Evolutionary conservation across 2,113 vertebrate species (phyloP).

Genomic region (Rhea americana): DNA sequence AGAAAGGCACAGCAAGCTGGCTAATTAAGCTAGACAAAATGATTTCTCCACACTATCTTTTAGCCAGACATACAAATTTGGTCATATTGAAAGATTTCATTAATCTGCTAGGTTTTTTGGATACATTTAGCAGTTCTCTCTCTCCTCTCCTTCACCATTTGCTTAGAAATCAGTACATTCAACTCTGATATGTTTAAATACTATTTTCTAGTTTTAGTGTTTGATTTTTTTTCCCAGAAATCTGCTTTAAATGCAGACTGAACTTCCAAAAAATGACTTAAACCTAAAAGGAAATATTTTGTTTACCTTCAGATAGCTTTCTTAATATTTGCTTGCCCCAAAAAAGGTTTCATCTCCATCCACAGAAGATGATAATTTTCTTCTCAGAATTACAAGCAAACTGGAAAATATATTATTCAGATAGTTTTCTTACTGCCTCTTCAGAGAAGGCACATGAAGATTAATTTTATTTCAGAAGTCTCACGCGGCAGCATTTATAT

Average conservation of each 20-base stretch:
- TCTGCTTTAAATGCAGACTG: not conserved
- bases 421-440: not conserved
- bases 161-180: not conserved
- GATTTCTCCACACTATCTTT: not conserved
- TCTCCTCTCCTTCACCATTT: not conserved
- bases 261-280: not conserved
- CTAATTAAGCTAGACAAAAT: not conserved
- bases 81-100: not conserved
- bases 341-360: not conserved
- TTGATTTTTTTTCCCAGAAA: slow-evolving; percentile 1
- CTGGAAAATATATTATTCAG: not conserved
- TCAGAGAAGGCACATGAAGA: not conserved
- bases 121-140: not conserved
- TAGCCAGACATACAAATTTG: not conserved
- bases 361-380: not conserved
- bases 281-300: not conserved
- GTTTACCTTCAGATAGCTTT: not conserved
- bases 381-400: not conserved
- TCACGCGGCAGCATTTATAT: not conserved
- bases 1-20: not conserved
- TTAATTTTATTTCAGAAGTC: not conserved
- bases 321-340: not conserved
- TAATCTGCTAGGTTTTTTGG: not conserved
- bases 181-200: not conserved
- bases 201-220: not conserved